Evolutionary conservation across 1,140 invertebrate species (phyloP).

Genomic region (Lucilia cuprina): DNA sequence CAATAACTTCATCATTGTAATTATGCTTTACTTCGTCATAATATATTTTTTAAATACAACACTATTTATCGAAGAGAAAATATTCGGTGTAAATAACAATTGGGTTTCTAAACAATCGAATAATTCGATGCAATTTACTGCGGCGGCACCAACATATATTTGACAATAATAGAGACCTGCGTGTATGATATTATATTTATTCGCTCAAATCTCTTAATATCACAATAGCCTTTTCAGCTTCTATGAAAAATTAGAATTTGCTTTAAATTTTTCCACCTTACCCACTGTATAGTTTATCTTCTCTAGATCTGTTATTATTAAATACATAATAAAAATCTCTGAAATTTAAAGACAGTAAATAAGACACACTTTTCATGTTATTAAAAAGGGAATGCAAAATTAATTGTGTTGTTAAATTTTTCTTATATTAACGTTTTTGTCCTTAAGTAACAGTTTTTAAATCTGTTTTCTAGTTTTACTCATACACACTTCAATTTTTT

Average conservation of each 20-base stretch:
- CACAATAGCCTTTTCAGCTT: too few relatives aligned
- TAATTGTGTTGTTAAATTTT: neutral
- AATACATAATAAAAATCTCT: neutral
- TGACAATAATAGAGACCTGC: too few relatives aligned
- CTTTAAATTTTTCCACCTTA: neutral
- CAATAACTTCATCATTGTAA: slow-evolving; percentile 8
- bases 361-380: neutral
- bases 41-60: too few relatives aligned
- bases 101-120: too few relatives aligned
- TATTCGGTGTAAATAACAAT: too few relatives aligned
- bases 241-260: too few relatives aligned
- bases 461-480: neutral
- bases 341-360: neutral
- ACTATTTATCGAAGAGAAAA: too few relatives aligned
- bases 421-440: neutral
- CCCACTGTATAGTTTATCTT: neutral
- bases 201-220: too few relatives aligned
- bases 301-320: neutral
- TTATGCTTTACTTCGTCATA: neutral
- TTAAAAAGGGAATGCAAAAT: neutral
- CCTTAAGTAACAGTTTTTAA: neutral
- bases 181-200: too few relatives aligned
- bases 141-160: too few relatives aligned
- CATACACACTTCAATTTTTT: neutral
- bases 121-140: too few relatives aligned